Evolutionary conservation across 2,888 invertebrate species (phyloP), one percentile per base, ranked within the genome.

Genomic region (Xestia ashworthii): DNA sequence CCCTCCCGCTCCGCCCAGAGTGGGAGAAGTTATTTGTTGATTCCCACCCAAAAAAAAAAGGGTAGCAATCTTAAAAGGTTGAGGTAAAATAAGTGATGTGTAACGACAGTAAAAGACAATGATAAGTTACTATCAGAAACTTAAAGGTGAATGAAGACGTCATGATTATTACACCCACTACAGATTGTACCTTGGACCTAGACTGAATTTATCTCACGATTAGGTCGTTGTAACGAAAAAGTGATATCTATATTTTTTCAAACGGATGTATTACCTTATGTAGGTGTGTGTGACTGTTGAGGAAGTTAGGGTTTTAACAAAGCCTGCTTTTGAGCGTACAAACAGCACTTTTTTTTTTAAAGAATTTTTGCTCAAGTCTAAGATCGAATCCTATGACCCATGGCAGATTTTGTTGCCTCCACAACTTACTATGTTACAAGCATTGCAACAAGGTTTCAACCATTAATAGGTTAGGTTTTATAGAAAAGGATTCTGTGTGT

Each of bases 71-170:
- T 19, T 0, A 50, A 16, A 1, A 19, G 48, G 0, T 50, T 19
- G 50, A 3, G 50, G 50, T 8, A 19, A 8, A 50, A 19, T 19
- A 8, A 50, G 32, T 32, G 32, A 19, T 3, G 19, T 19, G 19
- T 6, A 50, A 60, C 1, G 60, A 16, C 60, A 19, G 1, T 58
- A 50, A 6, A 41, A 64, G 32, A 74, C 14, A 68, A n/a, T 55
- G 25, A 66, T n/a, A 55, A 71, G 32, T 70, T 71, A 41, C 25
- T 38, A 1, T 46, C 1, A 32, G 58, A 9, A 67, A 55, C 11
- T 25, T 22, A 76, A 81, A 77, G 71, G 83, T 82, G 60, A 77
- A 48, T 46, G 55, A 55, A 46, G 62, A 81, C 78, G 78, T 81
- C 81, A 71, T 38, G 16, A 55, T 58, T 3, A 44, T 48, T 11